Base-by-base conservation (phyloP, 2,888 invertebrate genomes). In the Apamea anceps region DNA sequence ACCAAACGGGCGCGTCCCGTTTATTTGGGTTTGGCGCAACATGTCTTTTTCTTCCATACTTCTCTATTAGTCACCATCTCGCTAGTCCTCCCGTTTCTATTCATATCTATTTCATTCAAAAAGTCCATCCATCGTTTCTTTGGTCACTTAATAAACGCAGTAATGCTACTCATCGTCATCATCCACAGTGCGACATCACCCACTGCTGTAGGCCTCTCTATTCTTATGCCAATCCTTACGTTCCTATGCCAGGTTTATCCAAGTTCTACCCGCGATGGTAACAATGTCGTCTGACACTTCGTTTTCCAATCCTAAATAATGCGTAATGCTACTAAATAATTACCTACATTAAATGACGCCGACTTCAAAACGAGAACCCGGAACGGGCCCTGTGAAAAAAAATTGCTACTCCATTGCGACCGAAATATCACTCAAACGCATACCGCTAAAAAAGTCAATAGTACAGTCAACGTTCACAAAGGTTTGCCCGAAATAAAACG, bases 381-480 rank as follows among this genome's bases (percentile, higher is more conserved):
- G 18, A 51, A 48, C 13, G 48, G 48, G 8, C 7, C 54, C 25
- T 4, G 6, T 45, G 70, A 21, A 45, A 66, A 75, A 57, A 81
- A 54, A 57, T 28, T n/a, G 12, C 12, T 28, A n/a, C 48, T 72
- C 67, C 51, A 62, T 62, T 48, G 21, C 1, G n/a, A 32, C 65
- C 5, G 32, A 68, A 85, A 75, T 80, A 37, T 62, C 25, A 54
- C 15, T 45, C 15, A 37, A 80, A 70, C 54, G 28, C 60, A 71
- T 42, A 32, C 7, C 62, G 37, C 62, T 65, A 66, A 57, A 81
- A 32, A 51, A 15, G 37, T 45, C 51, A 72, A 72, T 68, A 79
- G 70, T 67, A n/a, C 63, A 68, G 12, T 57, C n/a, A 48, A 54
- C 13, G 8, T 77, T 76, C 25, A 76, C 63, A 48, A 82, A 82